Evolutionary conservation across 2,797 vertebrate species (phyloP).

Genomic region (Bovichtus diacanthus): DNA sequence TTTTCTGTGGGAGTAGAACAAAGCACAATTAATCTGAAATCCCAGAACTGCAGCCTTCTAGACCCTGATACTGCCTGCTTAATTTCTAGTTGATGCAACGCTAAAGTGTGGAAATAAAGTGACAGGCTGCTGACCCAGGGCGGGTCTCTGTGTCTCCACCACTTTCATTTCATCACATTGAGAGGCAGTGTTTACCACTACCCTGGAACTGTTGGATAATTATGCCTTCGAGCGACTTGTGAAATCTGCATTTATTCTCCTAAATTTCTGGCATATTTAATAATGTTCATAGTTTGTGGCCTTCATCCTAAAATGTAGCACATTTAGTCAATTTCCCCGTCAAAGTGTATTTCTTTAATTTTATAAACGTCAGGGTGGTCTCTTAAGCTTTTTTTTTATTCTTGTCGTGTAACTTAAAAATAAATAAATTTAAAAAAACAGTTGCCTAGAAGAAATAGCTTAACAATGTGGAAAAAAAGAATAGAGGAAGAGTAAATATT

Average conservation of each 20-base stretch:
- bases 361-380: not conserved
- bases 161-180: constrained; percentile 54
- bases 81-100: constrained; percentile 42
- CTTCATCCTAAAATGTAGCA: constrained; percentile 29
- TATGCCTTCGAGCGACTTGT: constrained; percentile 40
- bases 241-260: constrained; percentile 31
- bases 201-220: constrained; percentile 41
- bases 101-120: constrained; percentile 38
- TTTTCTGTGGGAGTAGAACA: constrained; percentile 15
- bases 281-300: constrained; percentile 28
- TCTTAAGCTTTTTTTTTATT: not conserved
- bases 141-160: constrained; percentile 31
- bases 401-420: not conserved
- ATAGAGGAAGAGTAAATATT: constrained; percentile 22
- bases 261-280: constrained; percentile 35
- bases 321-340: constrained; percentile 32
- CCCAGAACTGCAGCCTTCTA: not conserved
- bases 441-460: constrained; percentile 4
- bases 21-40: constrained; percentile 30
- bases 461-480: not conserved
- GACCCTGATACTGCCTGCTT: constrained; percentile 22
- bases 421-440: no score
- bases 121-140: constrained; percentile 44
- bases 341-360: constrained; percentile 12
- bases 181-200: constrained; percentile 46